These are phyloP conservation scores for Misgurnus anguillicaudatus DNA, from an alignment of 2,113 vertebrate genomes.

Conservation along the genomic window DNA sequence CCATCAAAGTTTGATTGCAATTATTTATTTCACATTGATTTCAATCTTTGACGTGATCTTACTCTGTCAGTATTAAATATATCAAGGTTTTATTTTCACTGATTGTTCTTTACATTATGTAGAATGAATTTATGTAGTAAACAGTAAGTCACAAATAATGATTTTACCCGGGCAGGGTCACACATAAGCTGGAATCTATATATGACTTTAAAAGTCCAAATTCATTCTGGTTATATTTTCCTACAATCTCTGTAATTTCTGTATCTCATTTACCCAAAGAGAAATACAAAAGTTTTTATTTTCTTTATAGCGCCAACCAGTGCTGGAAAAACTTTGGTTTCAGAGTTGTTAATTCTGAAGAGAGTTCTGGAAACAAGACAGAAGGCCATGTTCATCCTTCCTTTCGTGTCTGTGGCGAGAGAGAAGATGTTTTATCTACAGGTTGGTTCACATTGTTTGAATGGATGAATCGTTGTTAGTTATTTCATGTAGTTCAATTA, in stretches of 20 bases:
- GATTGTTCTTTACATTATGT: no score
- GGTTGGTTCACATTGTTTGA: slow-evolving; percentile 68
- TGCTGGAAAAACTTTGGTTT: slow-evolving; percentile 95
- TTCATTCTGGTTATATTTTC: background rate
- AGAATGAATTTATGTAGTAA: no score
- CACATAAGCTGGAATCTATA: no score
- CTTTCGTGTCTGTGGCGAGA: slow-evolving; percentile 96
- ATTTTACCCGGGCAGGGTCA: no score
- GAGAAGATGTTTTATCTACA: slow-evolving; percentile 95
- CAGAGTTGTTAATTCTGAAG: slow-evolving; percentile 93
- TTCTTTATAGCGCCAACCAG: slow-evolving; percentile 88
- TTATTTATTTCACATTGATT: no score
- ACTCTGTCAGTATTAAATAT: no score
- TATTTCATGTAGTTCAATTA: background rate
- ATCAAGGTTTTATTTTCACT: no score
- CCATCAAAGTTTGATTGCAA: no score
- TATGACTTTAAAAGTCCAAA: no score
- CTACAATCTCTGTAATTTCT: background rate
- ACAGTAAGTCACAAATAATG: no score
- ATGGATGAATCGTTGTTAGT: slow-evolving; percentile 19
- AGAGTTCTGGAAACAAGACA: slow-evolving; percentile 88
- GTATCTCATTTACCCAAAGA: background rate
- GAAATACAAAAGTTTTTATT: background rate
- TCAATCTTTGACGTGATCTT: no score
- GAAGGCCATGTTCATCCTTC: slow-evolving; percentile 94